Evolutionary conservation across 2,888 invertebrate species (phyloP).

Genomic region (Coelinius sp.): DNA sequence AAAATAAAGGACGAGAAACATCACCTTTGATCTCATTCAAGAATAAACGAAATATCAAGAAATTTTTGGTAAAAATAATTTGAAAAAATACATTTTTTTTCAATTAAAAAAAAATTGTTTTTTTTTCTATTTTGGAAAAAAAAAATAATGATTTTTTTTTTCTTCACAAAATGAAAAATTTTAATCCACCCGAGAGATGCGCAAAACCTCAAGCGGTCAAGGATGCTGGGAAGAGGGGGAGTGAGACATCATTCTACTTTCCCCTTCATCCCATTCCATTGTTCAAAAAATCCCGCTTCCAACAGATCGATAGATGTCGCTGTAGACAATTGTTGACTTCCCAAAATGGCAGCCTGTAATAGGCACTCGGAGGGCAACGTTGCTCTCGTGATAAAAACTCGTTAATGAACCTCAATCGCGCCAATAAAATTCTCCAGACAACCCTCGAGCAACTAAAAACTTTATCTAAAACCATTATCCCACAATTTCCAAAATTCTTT

Average conservation of each 20-base stretch:
- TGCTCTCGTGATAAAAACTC: conserved; percentile 36
- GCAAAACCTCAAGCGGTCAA: neutral
- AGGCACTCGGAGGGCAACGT: conserved; percentile 56
- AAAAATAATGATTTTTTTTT: too few species aligned
- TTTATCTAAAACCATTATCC: neutral
- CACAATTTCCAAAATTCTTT: neutral
- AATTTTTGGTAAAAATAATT: too few species aligned
- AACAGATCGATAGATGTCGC: conserved; percentile 76
- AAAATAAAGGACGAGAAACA: neutral
- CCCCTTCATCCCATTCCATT: conserved; percentile 44
- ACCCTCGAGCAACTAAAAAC: neutral
- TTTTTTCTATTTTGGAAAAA: too few species aligned
- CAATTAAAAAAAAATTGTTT: too few species aligned
- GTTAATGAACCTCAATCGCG: neutral
- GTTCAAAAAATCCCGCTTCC: conserved; percentile 55
- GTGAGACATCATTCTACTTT: neutral
- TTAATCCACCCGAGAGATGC: neutral
- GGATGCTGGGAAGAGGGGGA: neutral
- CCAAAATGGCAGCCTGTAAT: conserved; percentile 65
- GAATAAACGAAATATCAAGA: conserved; percentile 13
- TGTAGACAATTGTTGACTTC: conserved; percentile 74
- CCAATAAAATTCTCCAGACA: neutral
- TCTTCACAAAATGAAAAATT: too few species aligned
- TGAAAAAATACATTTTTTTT: too few species aligned
- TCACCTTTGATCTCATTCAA: neutral